Conservation (phyloP, 2,888 invertebrate species). For the Cinara cedri region DNA sequence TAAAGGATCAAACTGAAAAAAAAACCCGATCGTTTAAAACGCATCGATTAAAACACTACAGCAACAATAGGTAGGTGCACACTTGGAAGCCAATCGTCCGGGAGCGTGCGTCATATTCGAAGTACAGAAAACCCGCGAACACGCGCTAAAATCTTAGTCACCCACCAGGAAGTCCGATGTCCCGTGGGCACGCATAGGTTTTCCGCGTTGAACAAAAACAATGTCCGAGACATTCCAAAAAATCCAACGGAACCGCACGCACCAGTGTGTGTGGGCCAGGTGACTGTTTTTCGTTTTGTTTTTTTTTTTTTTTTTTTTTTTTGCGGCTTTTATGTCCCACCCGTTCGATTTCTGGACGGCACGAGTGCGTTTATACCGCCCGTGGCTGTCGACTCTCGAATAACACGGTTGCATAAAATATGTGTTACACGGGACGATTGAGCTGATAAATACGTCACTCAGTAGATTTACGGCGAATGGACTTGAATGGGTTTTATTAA, state of each 20-base stretch:
- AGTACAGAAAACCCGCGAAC: background rate
- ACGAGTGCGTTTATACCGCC: background rate
- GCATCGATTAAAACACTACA: background rate
- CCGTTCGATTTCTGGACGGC: background rate
- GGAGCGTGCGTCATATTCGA: background rate
- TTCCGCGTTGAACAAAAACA: conserved; percentile 40
- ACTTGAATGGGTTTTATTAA: no score
- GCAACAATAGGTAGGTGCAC: no score
- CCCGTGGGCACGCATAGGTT: conserved; percentile 25
- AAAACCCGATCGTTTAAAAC: conserved; percentile 10
- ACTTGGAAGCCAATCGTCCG: background rate
- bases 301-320: no score
- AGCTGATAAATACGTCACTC: no score
- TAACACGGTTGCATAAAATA: no score
- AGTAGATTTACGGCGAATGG: no score
- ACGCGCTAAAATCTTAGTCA: background rate
- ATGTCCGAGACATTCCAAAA: conserved; percentile 9
- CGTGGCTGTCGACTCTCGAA: background rate
- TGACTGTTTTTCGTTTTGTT: background rate
- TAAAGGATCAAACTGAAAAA: background rate
- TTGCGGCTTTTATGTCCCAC: background rate
- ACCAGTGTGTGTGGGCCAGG: conserved; percentile 29
- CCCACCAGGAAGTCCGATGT: conserved; percentile 33
- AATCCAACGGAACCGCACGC: background rate
- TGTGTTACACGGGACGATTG: no score